Evolutionary conservation across 2,797 vertebrate species (phyloP).

Genomic region (Sebastiscus albofasciatus): DNA sequence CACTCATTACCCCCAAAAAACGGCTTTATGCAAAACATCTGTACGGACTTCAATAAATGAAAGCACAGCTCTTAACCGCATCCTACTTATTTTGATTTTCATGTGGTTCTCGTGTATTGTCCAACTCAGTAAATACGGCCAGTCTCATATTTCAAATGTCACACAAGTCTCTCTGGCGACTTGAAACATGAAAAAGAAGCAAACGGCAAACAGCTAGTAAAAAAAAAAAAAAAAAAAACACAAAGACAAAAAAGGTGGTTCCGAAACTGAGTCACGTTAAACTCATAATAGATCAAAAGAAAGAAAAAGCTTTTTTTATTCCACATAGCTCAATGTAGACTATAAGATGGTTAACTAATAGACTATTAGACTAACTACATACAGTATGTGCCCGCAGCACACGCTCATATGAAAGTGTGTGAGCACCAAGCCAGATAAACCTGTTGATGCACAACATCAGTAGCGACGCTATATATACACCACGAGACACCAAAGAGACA

Average conservation of each 20-base stretch:
- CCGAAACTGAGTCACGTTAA: constrained; percentile 43
- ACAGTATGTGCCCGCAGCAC: background rate
- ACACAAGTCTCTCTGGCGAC: constrained; percentile 69
- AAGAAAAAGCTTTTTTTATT: background rate
- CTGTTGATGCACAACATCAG: constrained; percentile 41
- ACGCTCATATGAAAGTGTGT: background rate
- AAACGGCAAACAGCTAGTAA: constrained; percentile 58
- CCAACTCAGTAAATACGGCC: constrained; percentile 80
- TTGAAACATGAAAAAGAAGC: constrained; percentile 68
- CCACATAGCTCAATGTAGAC: background rate
- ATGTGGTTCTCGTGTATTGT: constrained; percentile 86
- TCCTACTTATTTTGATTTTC: constrained; percentile 85
- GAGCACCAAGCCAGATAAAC: constrained; percentile 27
- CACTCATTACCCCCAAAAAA: constrained; percentile 76
- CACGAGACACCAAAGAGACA: constrained; percentile 12
- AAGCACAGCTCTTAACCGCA: constrained; percentile 84
- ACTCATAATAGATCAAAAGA: constrained; percentile 43
- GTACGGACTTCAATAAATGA: constrained; percentile 86
- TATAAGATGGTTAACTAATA: constrained; percentile 11
- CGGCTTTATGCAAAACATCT: constrained; percentile 88
- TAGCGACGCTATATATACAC: background rate
- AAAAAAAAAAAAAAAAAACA: background rate
- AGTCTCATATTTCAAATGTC: constrained; percentile 80
- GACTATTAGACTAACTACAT: constrained; percentile 8
- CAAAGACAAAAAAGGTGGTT: constrained; percentile 19